Evolutionary conservation across 2,797 vertebrate genomes (phyloP).

Genomic region (Okamejei kenojei): DNA sequence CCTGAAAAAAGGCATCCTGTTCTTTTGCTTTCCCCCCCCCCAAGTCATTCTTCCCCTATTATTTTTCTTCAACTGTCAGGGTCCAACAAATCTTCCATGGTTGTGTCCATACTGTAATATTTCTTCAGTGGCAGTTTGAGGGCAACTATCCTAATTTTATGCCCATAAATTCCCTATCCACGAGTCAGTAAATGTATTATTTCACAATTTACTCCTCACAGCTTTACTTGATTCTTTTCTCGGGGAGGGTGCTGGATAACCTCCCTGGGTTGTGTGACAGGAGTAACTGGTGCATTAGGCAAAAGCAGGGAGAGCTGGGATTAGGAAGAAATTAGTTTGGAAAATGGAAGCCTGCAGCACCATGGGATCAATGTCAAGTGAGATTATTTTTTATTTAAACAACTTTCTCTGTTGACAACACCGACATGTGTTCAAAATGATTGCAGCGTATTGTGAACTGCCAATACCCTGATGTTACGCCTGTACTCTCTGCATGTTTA

Average conservation of each 20-base stretch:
- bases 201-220: neutral
- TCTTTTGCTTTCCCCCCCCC: no score
- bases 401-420: constrained; percentile 4
- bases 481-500: no score
- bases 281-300: neutral
- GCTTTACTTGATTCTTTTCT: neutral
- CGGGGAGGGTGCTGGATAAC: neutral
- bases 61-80: no score
- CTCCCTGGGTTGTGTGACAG: neutral
- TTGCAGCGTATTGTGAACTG: neutral
- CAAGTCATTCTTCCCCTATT: no score
- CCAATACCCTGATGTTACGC: neutral
- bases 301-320: constrained; percentile 1
- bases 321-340: neutral
- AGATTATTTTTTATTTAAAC: neutral
- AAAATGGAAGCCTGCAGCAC: neutral
- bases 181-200: neutral
- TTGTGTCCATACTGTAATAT: neutral
- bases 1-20: no score
- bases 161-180: neutral
- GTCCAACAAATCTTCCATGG: neutral
- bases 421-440: neutral
- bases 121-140: neutral
- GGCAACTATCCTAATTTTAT: neutral
- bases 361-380: neutral